Base-by-base conservation (phyloP, 2,113 vertebrate genomes). In the Cebidichthys violaceus region DNA sequence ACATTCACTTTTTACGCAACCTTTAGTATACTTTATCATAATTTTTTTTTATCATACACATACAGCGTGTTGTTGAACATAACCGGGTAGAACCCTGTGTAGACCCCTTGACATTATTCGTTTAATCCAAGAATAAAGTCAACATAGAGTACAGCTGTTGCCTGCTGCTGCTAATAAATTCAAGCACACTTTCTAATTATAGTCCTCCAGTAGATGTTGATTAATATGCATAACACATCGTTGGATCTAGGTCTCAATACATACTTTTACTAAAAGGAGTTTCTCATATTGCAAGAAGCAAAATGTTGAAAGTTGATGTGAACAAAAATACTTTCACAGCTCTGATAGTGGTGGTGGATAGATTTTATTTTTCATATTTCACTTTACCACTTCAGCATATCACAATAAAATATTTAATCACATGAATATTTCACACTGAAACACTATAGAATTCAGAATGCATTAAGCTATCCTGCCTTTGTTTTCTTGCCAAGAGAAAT, bases 381-480 rank as follows among this genome's bases (percentile, higher is more conserved):
- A 82, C 81, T 86, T 76, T 29, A 79, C 81, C 83, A 88, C 84
- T 87, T 88, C 68, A 86, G 88, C 86, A 92, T 84, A 90, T 93
- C 81, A 94, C 92, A 92, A 92, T 92, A 82, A 93, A 92, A 91
- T 93, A 93, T 92, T 90, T 29, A 93, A 89, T 78, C 79, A 93
- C 92, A 92, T 92, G 69, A 93, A 91, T 91, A 92, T 90, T 93
- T 90, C 64, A 93, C 86, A 89, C 54, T 82, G 67, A 86, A 88
- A 90, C 90, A 87, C 84, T 80, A 83, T 47, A 91, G 87, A 71
- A 79, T 88, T 88, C 91, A 90, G 85, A 89, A 92, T 90, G 93
- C 86, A 84, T 89, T 81, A 82, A 89, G 81, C 85, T 70, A 67
- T 54, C 41, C 82, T 78, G 71, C 75, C 75, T 85, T 79, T 84